A percentile compares a stretch with the other conserved stretches of the same genome.
Conservation (phyloP, 2,888 invertebrate genomes). For the Drosophila anceps region DNA sequence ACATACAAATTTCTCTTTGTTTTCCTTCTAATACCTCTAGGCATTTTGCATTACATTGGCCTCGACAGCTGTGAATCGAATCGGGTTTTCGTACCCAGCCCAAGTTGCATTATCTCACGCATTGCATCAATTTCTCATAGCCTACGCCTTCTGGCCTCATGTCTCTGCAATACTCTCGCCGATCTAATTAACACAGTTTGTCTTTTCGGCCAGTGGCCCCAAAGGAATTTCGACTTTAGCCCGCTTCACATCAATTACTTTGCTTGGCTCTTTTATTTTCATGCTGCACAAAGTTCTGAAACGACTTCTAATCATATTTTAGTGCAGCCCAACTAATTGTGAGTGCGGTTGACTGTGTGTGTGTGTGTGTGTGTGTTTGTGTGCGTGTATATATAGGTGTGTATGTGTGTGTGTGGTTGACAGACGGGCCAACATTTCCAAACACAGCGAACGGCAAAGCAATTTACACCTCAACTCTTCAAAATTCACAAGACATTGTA, state of each 20-base stretch:
- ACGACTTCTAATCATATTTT: slow-evolving; percentile 74
- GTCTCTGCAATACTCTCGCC: slow-evolving; percentile 33
- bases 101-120: slow-evolving; percentile 52
- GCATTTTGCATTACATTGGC: slow-evolving; percentile 31
- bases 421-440: slow-evolving; percentile 15
- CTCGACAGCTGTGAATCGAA: slow-evolving; percentile 36
- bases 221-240: slow-evolving; percentile 32
- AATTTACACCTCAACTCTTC: slow-evolving; percentile 74
- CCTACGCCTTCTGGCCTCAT: slow-evolving; percentile 36
- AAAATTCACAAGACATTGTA: slow-evolving; percentile 60
- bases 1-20: neutral
- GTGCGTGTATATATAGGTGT: slow-evolving; percentile 6
- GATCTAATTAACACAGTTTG: slow-evolving; percentile 57
- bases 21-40: slow-evolving; percentile 5
- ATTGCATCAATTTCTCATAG: slow-evolving; percentile 42
- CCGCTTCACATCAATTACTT: slow-evolving; percentile 16
- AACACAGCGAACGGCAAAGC: slow-evolving; percentile 45
- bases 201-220: slow-evolving; percentile 13
- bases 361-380: slow-evolving; percentile 1
- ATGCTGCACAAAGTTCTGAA: slow-evolving; percentile 31
- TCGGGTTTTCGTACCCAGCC: neutral
- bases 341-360: slow-evolving; percentile 30
- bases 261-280: slow-evolving; percentile 16
- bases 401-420: slow-evolving; percentile 13
- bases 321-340: slow-evolving; percentile 72